Evolutionary conservation across 2,113 vertebrate genomes (phyloP).

Genomic region (Centropus bengalensis): DNA sequence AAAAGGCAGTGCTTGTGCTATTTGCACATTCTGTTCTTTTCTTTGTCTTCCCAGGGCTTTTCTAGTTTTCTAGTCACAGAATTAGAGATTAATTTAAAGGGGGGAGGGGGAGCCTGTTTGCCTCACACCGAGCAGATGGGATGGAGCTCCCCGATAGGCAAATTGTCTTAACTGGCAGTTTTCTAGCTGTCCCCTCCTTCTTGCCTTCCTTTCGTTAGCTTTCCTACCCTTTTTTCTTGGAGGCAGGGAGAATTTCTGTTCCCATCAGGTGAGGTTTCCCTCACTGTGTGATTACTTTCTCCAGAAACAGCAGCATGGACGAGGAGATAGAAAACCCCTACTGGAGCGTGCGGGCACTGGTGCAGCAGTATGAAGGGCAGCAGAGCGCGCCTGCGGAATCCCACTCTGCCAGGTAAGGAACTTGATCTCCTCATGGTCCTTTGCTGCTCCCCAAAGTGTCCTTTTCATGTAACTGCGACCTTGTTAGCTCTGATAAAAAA

Average conservation of each 20-base stretch:
- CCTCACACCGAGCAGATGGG: background rate
- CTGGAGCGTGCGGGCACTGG: constrained; percentile 91
- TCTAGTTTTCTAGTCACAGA: background rate
- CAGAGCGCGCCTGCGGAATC: constrained; percentile 66
- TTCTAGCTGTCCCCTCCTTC: background rate
- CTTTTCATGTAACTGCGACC: background rate
- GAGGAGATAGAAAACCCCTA: constrained; percentile 84
- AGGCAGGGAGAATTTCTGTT: background rate
- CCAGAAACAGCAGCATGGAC: constrained; percentile 80
- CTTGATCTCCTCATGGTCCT: rapidly evolving
- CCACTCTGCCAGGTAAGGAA: constrained; percentile 79
- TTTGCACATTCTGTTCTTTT: background rate
- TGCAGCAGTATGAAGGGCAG: constrained; percentile 92
- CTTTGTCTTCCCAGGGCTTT: background rate
- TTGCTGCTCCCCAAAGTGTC: background rate
- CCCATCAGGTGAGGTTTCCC: background rate
- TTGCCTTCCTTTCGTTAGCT: background rate
- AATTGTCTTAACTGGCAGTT: background rate
- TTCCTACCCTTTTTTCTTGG: background rate
- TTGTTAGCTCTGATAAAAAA: background rate
- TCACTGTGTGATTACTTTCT: background rate
- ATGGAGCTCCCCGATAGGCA: background rate
- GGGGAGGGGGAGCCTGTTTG: background rate
- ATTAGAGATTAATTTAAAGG: background rate
- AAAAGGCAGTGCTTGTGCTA: background rate